These are phyloP conservation scores for Labroides dimidiatus DNA, from an alignment of 2,797 vertebrate genomes.

Conservation along the genomic window DNA sequence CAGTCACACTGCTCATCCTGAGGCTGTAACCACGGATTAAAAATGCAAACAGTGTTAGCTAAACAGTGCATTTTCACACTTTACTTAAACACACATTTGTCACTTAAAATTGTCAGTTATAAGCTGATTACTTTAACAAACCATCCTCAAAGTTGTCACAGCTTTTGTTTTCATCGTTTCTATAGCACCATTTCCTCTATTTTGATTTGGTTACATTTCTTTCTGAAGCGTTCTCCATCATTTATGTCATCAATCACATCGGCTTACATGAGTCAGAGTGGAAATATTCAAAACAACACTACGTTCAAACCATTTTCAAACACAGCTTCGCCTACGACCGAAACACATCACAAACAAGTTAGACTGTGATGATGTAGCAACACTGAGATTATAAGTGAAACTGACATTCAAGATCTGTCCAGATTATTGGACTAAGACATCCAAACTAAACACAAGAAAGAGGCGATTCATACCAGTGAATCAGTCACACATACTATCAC, in stretches of 20 bases:
- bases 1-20: too few species aligned
- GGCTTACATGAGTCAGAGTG: conserved; percentile 8
- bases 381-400: background rate
- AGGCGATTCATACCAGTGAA: background rate
- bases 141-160: too few species aligned
- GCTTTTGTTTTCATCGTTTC: too few species aligned
- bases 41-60: too few species aligned
- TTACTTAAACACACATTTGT: too few species aligned
- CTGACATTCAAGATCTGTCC: background rate
- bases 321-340: background rate
- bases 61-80: too few species aligned
- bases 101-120: too few species aligned
- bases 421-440: background rate
- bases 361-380: background rate
- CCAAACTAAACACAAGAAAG: background rate
- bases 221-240: too few species aligned
- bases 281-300: background rate
- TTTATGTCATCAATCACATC: background rate
- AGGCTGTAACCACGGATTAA: too few species aligned
- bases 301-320: background rate
- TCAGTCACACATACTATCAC: background rate
- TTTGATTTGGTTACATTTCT: too few species aligned
- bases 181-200: too few species aligned
- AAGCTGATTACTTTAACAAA: too few species aligned
- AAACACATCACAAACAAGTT: conserved; percentile 2